These are phyloP conservation scores for Xestoiulus laeticollis DNA, from an alignment of 2,888 invertebrate species.

Conservation along the genomic window DNA sequence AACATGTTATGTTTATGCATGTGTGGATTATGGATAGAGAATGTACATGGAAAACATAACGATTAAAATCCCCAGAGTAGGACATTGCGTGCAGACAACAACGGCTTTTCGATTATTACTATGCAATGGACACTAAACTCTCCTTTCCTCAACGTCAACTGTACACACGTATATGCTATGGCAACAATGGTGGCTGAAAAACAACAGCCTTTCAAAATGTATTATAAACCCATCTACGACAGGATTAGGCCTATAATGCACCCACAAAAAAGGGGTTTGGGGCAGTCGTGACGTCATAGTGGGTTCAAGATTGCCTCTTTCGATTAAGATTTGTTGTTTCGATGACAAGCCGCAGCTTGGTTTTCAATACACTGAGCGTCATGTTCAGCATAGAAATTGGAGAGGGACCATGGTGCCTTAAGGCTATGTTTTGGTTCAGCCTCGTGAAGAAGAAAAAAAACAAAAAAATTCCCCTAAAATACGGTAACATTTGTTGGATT, in stretches of 20 bases:
- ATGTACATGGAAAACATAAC: constrained; percentile 26
- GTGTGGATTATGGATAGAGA: constrained; percentile 20
- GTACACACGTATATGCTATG: no score
- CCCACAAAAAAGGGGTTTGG: neutral
- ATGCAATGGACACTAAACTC: neutral
- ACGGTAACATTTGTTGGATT: neutral
- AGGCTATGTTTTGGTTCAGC: neutral
- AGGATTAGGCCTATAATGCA: neutral
- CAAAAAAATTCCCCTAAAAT: neutral
- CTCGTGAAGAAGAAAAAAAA: neutral
- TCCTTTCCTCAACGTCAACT: no score
- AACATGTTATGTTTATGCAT: constrained; percentile 26
- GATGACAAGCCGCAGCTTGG: neutral
- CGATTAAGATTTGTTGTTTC: constrained; percentile 11
- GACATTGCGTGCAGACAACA: constrained; percentile 20
- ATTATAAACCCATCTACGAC: neutral
- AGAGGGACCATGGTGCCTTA: neutral
- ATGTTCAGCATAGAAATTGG: constrained; percentile 1
- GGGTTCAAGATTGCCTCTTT: neutral
- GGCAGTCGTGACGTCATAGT: neutral
- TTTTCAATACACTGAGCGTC: neutral
- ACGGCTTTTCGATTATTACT: constrained; percentile 19
- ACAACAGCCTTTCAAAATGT: constrained; percentile 6
- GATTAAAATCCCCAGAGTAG: constrained; percentile 26
- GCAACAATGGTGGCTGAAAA: neutral